A percentile compares a stretch with the other conserved stretches of the same genome.
These are phyloP conservation scores for Perodicticus potto DNA, from an alignment of 2,797 vertebrate species.

Conservation along the genomic window DNA sequence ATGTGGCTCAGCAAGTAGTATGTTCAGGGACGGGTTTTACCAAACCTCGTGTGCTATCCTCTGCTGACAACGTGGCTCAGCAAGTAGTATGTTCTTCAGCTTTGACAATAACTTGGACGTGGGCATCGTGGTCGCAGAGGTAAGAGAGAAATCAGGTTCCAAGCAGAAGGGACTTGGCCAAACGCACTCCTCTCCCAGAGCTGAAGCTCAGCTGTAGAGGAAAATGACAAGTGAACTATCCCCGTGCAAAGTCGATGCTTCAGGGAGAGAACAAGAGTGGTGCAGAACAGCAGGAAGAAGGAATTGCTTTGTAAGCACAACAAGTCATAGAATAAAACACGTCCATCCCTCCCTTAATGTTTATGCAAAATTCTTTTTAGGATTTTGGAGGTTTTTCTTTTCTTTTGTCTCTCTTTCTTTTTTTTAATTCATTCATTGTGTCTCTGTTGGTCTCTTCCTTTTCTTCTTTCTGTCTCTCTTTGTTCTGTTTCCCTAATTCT, in stretches of 20 bases:
- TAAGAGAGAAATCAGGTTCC: too few relatives aligned
- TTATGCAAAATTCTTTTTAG: background rate
- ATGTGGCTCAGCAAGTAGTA: too few relatives aligned
- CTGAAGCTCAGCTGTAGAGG: background rate
- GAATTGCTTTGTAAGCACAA: background rate
- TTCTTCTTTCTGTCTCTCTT: background rate
- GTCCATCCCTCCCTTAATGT: too few relatives aligned
- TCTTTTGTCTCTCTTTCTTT: too few relatives aligned
- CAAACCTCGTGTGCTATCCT: too few relatives aligned
- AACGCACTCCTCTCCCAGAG: background rate
- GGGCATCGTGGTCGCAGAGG: background rate
- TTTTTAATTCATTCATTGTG: background rate
- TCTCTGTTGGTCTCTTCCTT: background rate
- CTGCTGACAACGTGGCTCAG: background rate
- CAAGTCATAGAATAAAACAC: background rate
- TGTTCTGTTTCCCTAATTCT: too few relatives aligned
- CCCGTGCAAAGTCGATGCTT: background rate
- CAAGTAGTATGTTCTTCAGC: background rate
- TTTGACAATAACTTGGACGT: background rate
- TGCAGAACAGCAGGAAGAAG: background rate
- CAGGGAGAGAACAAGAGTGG: background rate
- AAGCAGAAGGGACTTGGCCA: background rate
- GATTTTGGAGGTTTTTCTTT: background rate
- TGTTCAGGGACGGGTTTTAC: too few relatives aligned
- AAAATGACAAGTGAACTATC: background rate